Evolutionary conservation across 2,888 invertebrate genomes (phyloP).

Genomic region (Choristoneura rosaceana): DNA sequence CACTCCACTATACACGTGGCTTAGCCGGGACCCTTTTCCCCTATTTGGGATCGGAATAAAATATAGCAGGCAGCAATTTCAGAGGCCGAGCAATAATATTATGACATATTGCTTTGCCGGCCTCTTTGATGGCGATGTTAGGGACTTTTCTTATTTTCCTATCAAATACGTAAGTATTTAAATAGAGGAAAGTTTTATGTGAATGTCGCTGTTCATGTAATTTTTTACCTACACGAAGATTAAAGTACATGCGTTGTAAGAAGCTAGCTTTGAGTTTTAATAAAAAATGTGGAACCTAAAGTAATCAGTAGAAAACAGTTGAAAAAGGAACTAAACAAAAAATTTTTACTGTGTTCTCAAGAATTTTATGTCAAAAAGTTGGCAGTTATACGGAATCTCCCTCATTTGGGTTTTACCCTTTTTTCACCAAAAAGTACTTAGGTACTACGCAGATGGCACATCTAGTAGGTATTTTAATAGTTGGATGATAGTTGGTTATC

Average conservation of each 20-base stretch:
- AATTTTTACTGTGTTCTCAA: no score
- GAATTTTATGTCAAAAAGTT: no score
- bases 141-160: slow-evolving; percentile 51
- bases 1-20: slow-evolving; percentile 11
- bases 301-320: no score
- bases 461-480: no score
- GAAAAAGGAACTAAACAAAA: no score
- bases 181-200: slow-evolving; percentile 33
- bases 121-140: slow-evolving; percentile 61
- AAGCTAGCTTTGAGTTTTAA: neutral
- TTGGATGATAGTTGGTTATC: no score
- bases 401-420: no score
- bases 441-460: no score
- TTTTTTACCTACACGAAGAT: neutral
- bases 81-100: slow-evolving; percentile 82
- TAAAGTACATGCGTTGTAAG: neutral
- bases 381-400: no score
- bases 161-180: slow-evolving; percentile 42
- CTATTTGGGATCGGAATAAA: slow-evolving; percentile 68
- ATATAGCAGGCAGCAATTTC: slow-evolving; percentile 74
- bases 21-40: slow-evolving; percentile 37
- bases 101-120: slow-evolving; percentile 79
- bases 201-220: neutral
- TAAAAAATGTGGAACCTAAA: no score
- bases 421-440: no score